Evolutionary conservation across 2,888 invertebrate genomes (phyloP).

Genomic region (Prosopocoilus inquinatus): DNA sequence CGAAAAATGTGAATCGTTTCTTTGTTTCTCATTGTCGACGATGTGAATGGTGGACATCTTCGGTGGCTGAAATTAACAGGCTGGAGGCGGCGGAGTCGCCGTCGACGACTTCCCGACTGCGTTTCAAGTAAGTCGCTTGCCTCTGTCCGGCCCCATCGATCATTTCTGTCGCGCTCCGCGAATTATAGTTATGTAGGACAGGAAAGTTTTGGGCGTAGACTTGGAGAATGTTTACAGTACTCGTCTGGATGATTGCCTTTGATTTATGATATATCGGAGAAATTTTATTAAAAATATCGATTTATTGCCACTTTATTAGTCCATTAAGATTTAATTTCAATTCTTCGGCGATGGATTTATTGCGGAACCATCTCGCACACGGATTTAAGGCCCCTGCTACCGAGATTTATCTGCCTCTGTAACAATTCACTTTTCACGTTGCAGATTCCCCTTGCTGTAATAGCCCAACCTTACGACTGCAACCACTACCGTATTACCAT

Average conservation of each 20-base stretch:
- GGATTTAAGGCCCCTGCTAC: conserved; percentile 3
- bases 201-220: conserved; percentile 45
- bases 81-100: conserved; percentile 4
- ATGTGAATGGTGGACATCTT: conserved; percentile 41
- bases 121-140: conserved; percentile 8
- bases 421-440: conserved; percentile 10
- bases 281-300: conserved; percentile 47
- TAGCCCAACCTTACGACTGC: conserved; percentile 1
- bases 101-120: background rate
- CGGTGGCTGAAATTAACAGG: conserved; percentile 18
- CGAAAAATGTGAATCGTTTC: conserved; percentile 49
- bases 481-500: conserved; percentile 8
- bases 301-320: conserved; percentile 29
- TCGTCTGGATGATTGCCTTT: conserved; percentile 39
- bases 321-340: conserved; percentile 18
- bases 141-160: background rate
- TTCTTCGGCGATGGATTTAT: background rate
- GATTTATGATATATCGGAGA: conserved; percentile 24
- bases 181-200: conserved; percentile 43
- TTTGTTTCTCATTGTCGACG: conserved; percentile 43
- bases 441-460: conserved; percentile 15
- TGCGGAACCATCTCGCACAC: background rate
- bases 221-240: conserved; percentile 42
- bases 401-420: conserved; percentile 9
- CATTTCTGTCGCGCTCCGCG: conserved; percentile 31